These are phyloP conservation scores for Caranx melampygus DNA, from an alignment of 2,113 vertebrate species.

Conservation along the genomic window DNA sequence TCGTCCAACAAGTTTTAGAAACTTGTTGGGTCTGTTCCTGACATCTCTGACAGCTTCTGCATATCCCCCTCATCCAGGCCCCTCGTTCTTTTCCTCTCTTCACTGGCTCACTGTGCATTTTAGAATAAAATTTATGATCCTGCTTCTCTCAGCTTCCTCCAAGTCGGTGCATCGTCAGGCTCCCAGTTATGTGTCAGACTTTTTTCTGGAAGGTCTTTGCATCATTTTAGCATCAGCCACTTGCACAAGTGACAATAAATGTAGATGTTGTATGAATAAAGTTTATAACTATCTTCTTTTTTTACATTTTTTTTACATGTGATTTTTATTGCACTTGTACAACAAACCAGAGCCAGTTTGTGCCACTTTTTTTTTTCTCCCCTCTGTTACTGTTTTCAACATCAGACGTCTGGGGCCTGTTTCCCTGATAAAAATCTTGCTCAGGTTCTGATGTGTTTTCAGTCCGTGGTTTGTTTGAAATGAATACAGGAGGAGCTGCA, in stretches of 20 bases:
- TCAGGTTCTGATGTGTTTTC: not conserved
- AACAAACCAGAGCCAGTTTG: not conserved
- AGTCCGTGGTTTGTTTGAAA: constrained; percentile 9
- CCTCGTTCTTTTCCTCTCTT: not conserved
- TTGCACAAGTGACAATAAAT: no score
- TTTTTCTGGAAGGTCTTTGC: no score
- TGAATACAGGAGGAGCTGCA: constrained; percentile 3
- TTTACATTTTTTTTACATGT: no score
- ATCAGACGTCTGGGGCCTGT: not conserved
- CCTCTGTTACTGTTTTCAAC: not conserved
- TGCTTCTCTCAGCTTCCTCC: not conserved
- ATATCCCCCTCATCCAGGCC: not conserved
- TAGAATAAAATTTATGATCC: not conserved
- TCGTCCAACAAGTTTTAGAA: no score
- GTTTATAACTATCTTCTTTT: not conserved
- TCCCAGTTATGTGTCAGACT: no score
- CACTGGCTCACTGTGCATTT: not conserved
- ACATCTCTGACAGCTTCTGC: not conserved
- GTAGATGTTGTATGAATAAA: not conserved
- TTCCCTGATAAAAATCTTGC: no score
- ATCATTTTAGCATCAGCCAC: no score
- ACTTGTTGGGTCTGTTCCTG: not conserved
- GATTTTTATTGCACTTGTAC: no score
- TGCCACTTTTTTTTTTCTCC: not conserved
- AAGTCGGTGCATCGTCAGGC: no score